These are phyloP conservation scores for Atlantisia rogersi DNA, from an alignment of 2,113 vertebrate species.

Conservation along the genomic window DNA sequence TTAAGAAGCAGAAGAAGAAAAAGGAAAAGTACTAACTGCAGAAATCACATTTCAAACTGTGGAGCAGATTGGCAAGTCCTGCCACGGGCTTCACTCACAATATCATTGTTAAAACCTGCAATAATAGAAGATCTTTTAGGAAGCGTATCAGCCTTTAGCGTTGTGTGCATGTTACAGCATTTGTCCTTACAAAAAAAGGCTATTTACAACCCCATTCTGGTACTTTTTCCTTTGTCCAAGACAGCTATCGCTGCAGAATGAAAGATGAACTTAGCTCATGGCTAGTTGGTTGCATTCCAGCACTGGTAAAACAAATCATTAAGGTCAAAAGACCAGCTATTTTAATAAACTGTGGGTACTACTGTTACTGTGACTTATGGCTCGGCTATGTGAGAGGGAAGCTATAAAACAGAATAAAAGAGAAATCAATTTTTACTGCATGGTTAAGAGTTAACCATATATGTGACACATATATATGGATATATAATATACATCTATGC, in stretches of 20 bases:
- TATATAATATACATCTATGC: background rate
- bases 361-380: background rate
- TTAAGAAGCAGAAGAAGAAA: background rate
- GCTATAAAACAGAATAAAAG: background rate
- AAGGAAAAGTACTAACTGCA: constrained; percentile 1
- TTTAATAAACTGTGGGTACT: background rate
- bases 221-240: background rate
- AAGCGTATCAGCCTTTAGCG: background rate
- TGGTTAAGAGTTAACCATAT: background rate
- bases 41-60: background rate
- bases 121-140: background rate
- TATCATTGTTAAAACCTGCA: background rate
- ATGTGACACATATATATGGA: background rate
- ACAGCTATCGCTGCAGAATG: background rate
- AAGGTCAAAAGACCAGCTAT: background rate
- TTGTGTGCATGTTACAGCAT: background rate
- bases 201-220: background rate
- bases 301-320: background rate
- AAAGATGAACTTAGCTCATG: background rate
- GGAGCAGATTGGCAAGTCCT: background rate
- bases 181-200: constrained; percentile 4
- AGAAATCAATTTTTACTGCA: background rate
- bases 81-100: background rate
- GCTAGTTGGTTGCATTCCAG: background rate
- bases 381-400: background rate